phyloP scores from a whole-genome alignment of 2,888 invertebrate species.

The Athalia circularis region DNA sequence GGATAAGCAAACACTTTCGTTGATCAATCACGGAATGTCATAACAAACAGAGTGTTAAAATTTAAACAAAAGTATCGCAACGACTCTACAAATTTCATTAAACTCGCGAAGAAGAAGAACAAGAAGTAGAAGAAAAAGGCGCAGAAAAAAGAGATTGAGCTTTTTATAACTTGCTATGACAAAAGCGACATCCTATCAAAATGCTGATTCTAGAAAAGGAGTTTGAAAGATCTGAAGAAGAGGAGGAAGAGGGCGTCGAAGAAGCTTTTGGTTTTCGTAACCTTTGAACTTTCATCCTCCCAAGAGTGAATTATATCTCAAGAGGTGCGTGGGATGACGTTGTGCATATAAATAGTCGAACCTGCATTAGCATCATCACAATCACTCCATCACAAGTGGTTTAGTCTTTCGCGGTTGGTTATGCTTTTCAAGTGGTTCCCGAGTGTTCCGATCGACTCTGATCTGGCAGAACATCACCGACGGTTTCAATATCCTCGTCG shows the following conservation, averaged over 20 bases:
- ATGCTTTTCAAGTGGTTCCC: constrained; percentile 15
- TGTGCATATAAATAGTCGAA: constrained; percentile 9
- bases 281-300: too few relatives aligned
- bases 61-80: neutral
- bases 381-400: constrained; percentile 8
- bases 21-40: constrained; percentile 7
- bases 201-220: too few relatives aligned
- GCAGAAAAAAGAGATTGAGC: too few relatives aligned
- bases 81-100: neutral
- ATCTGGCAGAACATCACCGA: neutral
- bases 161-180: too few relatives aligned
- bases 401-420: constrained; percentile 13
- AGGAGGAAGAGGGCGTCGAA: too few relatives aligned
- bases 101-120: neutral
- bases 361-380: neutral
- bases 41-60: constrained; percentile 1
- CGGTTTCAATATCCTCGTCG: neutral
- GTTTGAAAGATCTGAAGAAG: too few relatives aligned
- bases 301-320: neutral
- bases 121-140: too few relatives aligned
- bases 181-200: too few relatives aligned
- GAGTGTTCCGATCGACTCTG: constrained; percentile 11
- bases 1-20: constrained; percentile 3
- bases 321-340: neutral
- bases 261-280: too few relatives aligned